These are phyloP conservation scores for Mylabris sibirica DNA, from an alignment of 2,888 invertebrate genomes.

Conservation along the genomic window DNA sequence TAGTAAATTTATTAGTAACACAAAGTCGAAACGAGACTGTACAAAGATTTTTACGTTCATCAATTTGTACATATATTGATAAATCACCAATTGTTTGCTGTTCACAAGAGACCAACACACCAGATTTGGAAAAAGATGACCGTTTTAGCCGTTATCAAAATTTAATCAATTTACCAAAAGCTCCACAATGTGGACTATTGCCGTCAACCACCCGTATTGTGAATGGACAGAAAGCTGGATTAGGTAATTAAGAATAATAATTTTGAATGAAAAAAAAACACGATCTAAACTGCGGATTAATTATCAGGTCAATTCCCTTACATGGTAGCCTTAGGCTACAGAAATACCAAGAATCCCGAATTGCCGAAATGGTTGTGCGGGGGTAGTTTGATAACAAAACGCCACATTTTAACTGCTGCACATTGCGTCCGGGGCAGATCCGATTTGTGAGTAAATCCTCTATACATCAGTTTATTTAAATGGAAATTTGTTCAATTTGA, in stretches of 20 bases:
- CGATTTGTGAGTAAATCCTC: constrained; percentile 66
- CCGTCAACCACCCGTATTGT: neutral
- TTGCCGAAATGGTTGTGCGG: constrained; percentile 67
- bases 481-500: constrained; percentile 11
- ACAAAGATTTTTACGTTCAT: constrained; percentile 66
- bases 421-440: constrained; percentile 73
- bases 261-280: neutral
- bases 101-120: constrained; percentile 46
- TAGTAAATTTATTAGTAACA: constrained; percentile 63
- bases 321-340: constrained; percentile 78
- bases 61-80: constrained; percentile 75
- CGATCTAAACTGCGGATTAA: constrained; percentile 8
- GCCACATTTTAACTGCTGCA: constrained; percentile 80
- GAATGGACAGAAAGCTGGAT: constrained; percentile 59
- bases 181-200: constrained; percentile 68
- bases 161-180: constrained; percentile 49
- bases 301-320: constrained; percentile 80
- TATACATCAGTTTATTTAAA: constrained; percentile 7
- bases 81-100: constrained; percentile 72
- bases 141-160: constrained; percentile 25
- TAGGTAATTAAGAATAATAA: constrained; percentile 61
- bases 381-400: constrained; percentile 71
- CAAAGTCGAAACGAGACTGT: constrained; percentile 61
- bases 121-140: constrained; percentile 18
- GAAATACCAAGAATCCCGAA: constrained; percentile 58